Conservation (phyloP, 92 coral and sea anemone genomes). For the Ricordea florida region DNA sequence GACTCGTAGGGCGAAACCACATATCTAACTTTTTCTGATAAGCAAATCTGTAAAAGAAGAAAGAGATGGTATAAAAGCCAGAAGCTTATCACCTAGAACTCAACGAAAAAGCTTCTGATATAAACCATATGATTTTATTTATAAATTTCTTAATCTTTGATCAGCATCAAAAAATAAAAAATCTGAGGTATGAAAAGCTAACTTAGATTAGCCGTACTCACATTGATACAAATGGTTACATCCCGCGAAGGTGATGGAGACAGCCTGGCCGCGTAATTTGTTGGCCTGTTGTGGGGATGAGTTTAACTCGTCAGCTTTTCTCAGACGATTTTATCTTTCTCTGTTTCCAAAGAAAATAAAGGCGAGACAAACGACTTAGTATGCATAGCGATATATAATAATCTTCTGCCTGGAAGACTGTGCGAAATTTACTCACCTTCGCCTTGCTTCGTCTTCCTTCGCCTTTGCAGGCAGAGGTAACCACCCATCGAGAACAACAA, state of each 20-base stretch:
- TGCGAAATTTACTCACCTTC: not conserved
- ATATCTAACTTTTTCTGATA: not conserved
- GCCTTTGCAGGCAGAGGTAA: constrained; percentile 51
- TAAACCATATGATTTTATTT: no score
- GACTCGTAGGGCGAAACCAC: constrained; percentile 53
- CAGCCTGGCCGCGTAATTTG: constrained; percentile 41
- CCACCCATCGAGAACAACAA: constrained; percentile 49
- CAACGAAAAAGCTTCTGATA: no score
- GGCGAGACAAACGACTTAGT: no score
- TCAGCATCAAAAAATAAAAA: no score
- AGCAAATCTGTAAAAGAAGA: not conserved
- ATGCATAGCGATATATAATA: no score
- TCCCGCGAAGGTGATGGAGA: constrained; percentile 46
- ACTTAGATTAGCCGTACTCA: not conserved
- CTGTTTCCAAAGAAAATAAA: no score
- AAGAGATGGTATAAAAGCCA: not conserved
- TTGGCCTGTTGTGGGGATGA: constrained; percentile 9
- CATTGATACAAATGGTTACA: constrained; percentile 32
- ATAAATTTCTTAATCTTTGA: no score
- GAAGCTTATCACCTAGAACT: not conserved
- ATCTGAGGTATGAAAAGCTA: not conserved
- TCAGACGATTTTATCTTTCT: constrained; percentile 13
- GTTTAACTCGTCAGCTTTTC: constrained; percentile 7
- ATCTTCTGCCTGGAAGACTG: no score
- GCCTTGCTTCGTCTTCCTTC: constrained; percentile 25